phyloP scores from a whole-genome alignment of 2,888 invertebrate genomes.

The Conchocele bisecta region DNA sequence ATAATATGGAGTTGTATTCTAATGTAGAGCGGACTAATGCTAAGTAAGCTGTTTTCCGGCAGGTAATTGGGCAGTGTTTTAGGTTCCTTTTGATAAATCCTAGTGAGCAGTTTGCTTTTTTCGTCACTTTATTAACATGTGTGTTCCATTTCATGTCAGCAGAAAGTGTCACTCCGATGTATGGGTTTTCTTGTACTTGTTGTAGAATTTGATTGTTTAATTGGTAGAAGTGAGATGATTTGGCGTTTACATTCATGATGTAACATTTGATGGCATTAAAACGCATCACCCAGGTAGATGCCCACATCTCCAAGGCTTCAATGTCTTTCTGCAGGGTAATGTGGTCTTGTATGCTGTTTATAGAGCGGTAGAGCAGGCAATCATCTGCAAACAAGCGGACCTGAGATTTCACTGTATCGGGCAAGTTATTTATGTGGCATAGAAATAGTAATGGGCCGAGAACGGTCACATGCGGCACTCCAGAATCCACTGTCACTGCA shows the following conservation, averaged over 20 bases:
- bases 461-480: conserved; percentile 20
- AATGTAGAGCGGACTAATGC: not conserved
- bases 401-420: conserved; percentile 8
- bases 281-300: conserved; percentile 34
- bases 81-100: conserved; percentile 9
- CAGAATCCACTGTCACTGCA: conserved; percentile 4
- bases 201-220: conserved; percentile 16
- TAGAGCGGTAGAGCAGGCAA: conserved; percentile 12
- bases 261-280: conserved; percentile 47
- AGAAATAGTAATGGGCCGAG: conserved; percentile 20
- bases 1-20: conserved; percentile 1
- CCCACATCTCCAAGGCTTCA: conserved; percentile 28
- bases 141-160: conserved; percentile 16
- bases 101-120: conserved; percentile 7
- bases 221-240: conserved; percentile 21
- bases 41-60: conserved; percentile 14
- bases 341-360: not conserved
- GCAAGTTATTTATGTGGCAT: conserved; percentile 26
- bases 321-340: conserved; percentile 23
- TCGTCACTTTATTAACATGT: conserved; percentile 12
- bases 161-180: conserved; percentile 13
- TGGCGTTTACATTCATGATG: conserved; percentile 27
- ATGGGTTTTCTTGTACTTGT: conserved; percentile 27
- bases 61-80: conserved; percentile 4
- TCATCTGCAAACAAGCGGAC: conserved; percentile 31